Base-by-base conservation (phyloP, 2,888 invertebrate genomes). In the Philereme transversata region DNA sequence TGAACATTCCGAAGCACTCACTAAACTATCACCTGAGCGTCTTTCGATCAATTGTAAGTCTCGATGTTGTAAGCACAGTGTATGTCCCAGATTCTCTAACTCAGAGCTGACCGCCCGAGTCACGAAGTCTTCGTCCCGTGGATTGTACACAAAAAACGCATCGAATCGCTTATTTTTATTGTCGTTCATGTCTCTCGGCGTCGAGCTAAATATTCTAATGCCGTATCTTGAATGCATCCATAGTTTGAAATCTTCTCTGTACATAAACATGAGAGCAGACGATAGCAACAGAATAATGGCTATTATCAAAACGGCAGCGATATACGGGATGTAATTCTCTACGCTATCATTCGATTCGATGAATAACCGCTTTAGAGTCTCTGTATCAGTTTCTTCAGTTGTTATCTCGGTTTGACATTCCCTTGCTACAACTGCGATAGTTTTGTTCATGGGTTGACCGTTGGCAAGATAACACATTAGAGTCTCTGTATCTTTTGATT, bases 101-200 rank as follows among this genome's bases (percentile, higher is more conserved):
- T 96, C 96, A 75, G 83, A 95, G 90, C 90, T 97, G 77, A 92
- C 95, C 85, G 92, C 95, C 86, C 88, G 94, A 83, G 84, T 95
- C 92, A 94, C 94, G 78, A 93, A 95, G 93, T 92, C 95, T 86
- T 93, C 96, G 93, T 97, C 97, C 72, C 96, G 94, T 72, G 95
- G 95, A 84, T 96, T 96, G 92, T 97, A 98, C 66, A 97, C 95
- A 81, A 98, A 94, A 90, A 97, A 98, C 62, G 97, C 97, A 84
- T 98, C 97, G 87, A 96, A 97, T 7, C 96, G 93, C 75, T 96
- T 95, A 79, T 96, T 95, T 85, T 92, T 93, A 76, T 89, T 91
- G 74, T 92, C 92, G 74, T 93, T 93, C 83, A 93, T 88, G 65
- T 93, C 92, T 73, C 91, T 88, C 48, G 93, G 85, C 63, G 90